Base-by-base conservation (phyloP, 2,888 invertebrate species). In the Cheilosia vernalis region DNA sequence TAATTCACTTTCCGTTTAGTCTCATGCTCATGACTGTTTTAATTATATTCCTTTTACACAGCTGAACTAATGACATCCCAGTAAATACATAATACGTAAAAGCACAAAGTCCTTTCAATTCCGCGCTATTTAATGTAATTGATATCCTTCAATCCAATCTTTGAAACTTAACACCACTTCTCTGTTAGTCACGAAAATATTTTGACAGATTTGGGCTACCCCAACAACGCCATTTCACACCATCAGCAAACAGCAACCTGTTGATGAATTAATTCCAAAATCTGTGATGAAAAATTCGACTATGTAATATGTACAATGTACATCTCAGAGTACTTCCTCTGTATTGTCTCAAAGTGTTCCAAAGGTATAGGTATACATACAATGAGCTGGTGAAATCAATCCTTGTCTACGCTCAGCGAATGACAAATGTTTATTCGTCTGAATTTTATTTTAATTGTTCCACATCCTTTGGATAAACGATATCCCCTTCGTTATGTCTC, bases 361-460 rank as follows among this genome's bases (percentile, higher is more conserved):
- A 30, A 9, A 30, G 2, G 9, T 30, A 7, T 2, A 30, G 2
- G 9, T 30, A 7, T 2, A 13, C 15, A n/a, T 37, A 60, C 69
- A 70, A 70, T 49, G 58, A 74, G 79, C 27, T 64, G 17, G 60
- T 84, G 84, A 84, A 84, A 84, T 84, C 79, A 79, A 84, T 84
- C 84, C 69, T 10, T 63, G 40, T 42, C 73, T 74, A 74, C 42
- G 42, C 47, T 64, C 74, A 66, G 55, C 79, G 70, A 84, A 84
- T 84, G 84, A 84, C 84, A 84, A 84, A 84, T 84, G 67, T 79
- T 81, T 78, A 83, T 78, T 73, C 51, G n/a, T 67, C 30, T 24
- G 19, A 67, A 63, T 51, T 70, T 53, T 37, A 73, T 81, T 70
- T 80, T 76, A 80, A 85, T 79, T 80, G 79, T 80, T 85, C 80